Base-by-base conservation (phyloP, 2,113 vertebrate species). In the Nothocercus julius region DNA sequence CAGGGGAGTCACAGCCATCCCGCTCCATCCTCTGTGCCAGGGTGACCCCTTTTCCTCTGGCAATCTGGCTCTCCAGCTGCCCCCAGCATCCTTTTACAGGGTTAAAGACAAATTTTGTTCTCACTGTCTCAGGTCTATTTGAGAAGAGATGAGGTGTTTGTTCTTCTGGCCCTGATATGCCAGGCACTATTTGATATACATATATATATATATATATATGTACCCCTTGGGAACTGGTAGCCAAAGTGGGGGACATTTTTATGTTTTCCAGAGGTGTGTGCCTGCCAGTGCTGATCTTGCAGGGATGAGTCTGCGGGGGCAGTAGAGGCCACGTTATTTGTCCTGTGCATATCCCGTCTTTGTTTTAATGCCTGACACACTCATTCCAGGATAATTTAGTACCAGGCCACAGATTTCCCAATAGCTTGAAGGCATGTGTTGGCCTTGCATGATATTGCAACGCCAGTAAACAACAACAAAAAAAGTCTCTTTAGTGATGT, bases 181-280 rank as follows among this genome's bases (percentile, higher is more conserved):
- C 20, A 51, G 42, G 22, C 30, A 68, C 47, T 42, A 84, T 36
- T 66, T 79, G 20, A 47, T 40, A 8, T 0, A 49, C 21, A 49
- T 22, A 49, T 15, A 47, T 40, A 8, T 0, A 11, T 18, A 49
- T 11, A 49, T 36, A 8, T 0, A 44, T 40, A 7, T 0, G 0
- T 69, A 28, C 27, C 36, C 11, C 12, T 1, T 30, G 14, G 17
- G 40, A 64, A 67, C 1, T 5, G 6, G 30, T 13, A 82, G 40
- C 22, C 28, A 32, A 62, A 90, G 81, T 9, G 0, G 1, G 64
- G 32, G 9, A 30, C 0, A 0, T 11, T 72, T 92, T 85, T 30
- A n/a, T 0, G 1, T 72, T 92, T 85, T 34, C 36, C 0, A 1
- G 21, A 86, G 36, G 16, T n/a, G 67, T 66, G 18, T 1, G 2